Evolutionary conservation across 2,797 vertebrate genomes (phyloP).

Genomic region (Chloroceryle amazona): DNA sequence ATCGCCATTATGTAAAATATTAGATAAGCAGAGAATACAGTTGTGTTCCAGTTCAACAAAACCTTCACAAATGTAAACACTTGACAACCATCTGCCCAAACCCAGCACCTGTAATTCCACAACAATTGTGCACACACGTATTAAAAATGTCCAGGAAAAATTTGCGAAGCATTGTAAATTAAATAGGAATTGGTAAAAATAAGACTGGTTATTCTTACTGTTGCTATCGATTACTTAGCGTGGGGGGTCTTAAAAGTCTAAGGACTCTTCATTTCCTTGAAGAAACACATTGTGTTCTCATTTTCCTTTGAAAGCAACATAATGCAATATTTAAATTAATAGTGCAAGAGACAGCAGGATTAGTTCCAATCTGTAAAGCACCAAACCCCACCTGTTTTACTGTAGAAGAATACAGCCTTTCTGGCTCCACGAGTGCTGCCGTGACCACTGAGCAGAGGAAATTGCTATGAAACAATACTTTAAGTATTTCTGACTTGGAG

Average conservation of each 20-base stretch:
- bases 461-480: neutral
- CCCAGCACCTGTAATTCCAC: neutral
- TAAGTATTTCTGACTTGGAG: neutral
- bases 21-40: neutral
- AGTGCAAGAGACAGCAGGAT: neutral
- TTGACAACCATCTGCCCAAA: neutral
- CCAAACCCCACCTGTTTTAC: neutral
- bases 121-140: neutral
- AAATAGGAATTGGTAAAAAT: neutral
- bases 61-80: neutral
- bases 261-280: neutral
- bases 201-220: neutral
- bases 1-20: slow-evolving; percentile 23
- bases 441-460: neutral
- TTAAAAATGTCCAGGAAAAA: neutral
- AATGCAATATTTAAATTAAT: neutral
- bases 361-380: neutral
- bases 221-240: neutral
- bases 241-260: neutral
- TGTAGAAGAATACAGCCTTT: neutral
- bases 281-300: neutral
- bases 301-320: neutral
- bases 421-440: neutral
- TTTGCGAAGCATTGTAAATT: neutral
- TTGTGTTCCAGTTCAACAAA: neutral